These are phyloP conservation scores for Caradrina clavipalpis DNA, from an alignment of 2,888 invertebrate genomes.

Conservation along the genomic window DNA sequence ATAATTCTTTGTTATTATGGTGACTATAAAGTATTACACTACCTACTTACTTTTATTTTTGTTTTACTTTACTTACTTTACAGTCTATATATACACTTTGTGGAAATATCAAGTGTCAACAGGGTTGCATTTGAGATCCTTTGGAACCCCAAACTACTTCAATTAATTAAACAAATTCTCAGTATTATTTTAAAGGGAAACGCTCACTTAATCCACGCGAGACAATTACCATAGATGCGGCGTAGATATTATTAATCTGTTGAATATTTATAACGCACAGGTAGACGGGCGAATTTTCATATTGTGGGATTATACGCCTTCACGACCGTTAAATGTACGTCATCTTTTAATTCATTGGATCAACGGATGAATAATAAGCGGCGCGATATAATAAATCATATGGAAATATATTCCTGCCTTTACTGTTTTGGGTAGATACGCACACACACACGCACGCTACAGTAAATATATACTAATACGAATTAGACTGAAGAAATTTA, in stretches of 20 bases:
- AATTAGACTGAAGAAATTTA: no score
- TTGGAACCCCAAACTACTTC: background rate
- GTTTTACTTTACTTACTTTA: no score
- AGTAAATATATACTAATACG: no score
- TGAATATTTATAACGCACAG: conserved; percentile 55
- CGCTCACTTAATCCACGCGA: conserved; percentile 39
- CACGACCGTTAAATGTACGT: conserved; percentile 41
- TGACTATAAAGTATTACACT: no score
- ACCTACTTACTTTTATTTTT: no score
- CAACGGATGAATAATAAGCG: conserved; percentile 51
- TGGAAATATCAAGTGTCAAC: no score
- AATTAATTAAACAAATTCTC: conserved; percentile 23
- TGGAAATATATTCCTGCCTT: conserved; percentile 40
- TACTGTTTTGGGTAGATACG: background rate
- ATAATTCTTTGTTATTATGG: no score
- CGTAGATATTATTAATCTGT: conserved; percentile 41
- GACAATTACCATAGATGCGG: conserved; percentile 48
- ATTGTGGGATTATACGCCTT: conserved; percentile 52
- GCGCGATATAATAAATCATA: conserved; percentile 37
- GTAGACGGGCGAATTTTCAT: conserved; percentile 54
- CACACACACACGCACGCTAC: no score
- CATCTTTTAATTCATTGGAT: conserved; percentile 60
- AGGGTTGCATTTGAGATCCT: no score
- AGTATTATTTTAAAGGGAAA: conserved; percentile 30
- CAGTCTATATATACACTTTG: no score